Evolutionary conservation across 2,888 invertebrate species (phyloP).

Genomic region (Anthophora plumipes): DNA sequence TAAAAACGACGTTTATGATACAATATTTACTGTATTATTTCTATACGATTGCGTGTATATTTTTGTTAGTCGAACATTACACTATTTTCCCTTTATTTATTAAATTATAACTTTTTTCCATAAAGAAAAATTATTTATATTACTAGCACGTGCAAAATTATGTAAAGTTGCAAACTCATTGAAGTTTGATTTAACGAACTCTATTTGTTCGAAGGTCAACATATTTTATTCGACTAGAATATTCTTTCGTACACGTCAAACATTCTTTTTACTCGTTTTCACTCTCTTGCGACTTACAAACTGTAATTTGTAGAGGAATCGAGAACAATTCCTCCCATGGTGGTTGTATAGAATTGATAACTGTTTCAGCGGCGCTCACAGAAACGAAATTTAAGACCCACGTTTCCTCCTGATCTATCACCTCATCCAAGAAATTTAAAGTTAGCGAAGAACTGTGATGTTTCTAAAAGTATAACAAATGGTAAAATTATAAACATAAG

Average conservation of each 20-base stretch:
- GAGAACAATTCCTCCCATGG: constrained; percentile 87
- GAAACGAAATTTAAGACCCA: constrained; percentile 86
- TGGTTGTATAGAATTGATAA: constrained; percentile 85
- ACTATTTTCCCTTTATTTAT: not conserved
- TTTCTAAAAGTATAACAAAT: constrained; percentile 72
- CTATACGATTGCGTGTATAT: constrained; percentile 4
- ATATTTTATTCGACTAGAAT: constrained; percentile 50
- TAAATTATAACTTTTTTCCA: constrained; percentile 1
- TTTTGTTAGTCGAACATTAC: constrained; percentile 15
- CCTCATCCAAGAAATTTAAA: constrained; percentile 86
- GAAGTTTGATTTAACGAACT: constrained; percentile 21
- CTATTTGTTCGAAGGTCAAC: constrained; percentile 6
- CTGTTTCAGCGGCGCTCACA: constrained; percentile 83
- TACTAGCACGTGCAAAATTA: constrained; percentile 13
- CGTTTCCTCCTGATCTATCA: constrained; percentile 84
- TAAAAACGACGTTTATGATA: not conserved
- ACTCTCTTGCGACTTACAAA: constrained; percentile 47
- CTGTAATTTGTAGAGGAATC: constrained; percentile 84
- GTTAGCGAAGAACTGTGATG: constrained; percentile 77
- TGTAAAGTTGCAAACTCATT: not conserved
- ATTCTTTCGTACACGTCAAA: constrained; percentile 3
- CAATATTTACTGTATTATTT: not conserved
- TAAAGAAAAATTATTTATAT: not conserved
- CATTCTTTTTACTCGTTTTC: constrained; percentile 44
- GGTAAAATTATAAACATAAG: not conserved